Evolutionary conservation across 37 sponge, comb jelly and placozoan genomes (phyloP).

Genomic region (Cladorhizidae sp.): DNA sequence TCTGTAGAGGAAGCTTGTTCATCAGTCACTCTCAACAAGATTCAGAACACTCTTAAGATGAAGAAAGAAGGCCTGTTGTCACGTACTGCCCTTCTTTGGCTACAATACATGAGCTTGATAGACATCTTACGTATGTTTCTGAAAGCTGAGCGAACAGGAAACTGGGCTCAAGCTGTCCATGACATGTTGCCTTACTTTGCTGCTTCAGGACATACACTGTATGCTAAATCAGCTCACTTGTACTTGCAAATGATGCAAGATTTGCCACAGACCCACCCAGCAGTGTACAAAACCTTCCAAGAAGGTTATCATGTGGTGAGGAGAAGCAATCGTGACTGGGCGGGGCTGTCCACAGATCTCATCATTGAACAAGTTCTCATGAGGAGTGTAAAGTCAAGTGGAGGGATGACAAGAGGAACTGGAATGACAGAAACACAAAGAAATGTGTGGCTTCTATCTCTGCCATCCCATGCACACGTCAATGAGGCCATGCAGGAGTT

Average conservation of each 20-base stretch:
- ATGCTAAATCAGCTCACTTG: constrained; percentile 22
- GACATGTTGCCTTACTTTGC: constrained; percentile 37
- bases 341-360: constrained; percentile 28
- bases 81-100: too few relatives aligned
- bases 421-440: constrained; percentile 28
- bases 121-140: constrained; percentile 35
- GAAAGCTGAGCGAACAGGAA: constrained; percentile 13
- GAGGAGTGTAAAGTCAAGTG: constrained; percentile 57
- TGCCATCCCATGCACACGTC: constrained; percentile 41
- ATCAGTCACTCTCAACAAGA: background rate
- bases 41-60: constrained; percentile 9
- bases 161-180: constrained; percentile 31
- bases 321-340: constrained; percentile 44
- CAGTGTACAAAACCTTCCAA: constrained; percentile 37
- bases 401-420: constrained; percentile 22
- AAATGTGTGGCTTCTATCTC: constrained; percentile 25
- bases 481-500: too few relatives aligned
- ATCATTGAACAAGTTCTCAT: constrained; percentile 52
- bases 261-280: too few relatives aligned
- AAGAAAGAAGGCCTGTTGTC: background rate
- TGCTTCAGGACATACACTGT: background rate
- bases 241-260: constrained; percentile 31
- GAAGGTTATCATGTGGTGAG: too few relatives aligned
- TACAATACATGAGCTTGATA: too few relatives aligned
- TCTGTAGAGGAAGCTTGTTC: constrained; percentile 18